These are phyloP conservation scores for Cottus gobio DNA, from an alignment of 2,113 vertebrate species.

Conservation along the genomic window DNA sequence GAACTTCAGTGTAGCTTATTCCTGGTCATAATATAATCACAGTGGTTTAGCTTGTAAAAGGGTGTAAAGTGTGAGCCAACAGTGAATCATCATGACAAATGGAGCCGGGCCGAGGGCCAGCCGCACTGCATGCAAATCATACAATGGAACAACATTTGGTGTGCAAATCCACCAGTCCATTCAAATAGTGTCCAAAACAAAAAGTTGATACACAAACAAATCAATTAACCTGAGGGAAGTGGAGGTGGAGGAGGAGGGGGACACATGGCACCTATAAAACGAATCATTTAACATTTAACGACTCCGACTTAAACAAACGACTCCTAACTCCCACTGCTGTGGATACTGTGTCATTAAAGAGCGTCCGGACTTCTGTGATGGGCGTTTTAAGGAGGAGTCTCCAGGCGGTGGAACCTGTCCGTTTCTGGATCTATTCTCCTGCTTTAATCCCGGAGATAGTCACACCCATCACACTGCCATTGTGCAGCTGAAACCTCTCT, in stretches of 20 bases:
- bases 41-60: conserved; percentile 44
- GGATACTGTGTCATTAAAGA: conserved; percentile 21
- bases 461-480: conserved; percentile 69
- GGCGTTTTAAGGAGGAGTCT: conserved; percentile 27
- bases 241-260: not conserved
- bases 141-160: conserved; percentile 82
- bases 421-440: conserved; percentile 67
- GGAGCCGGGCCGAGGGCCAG: conserved; percentile 62
- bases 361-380: not conserved
- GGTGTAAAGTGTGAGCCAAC: conserved; percentile 51
- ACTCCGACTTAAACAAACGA: not conserved
- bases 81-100: conserved; percentile 65
- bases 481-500: conserved; percentile 62
- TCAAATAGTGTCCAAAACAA: conserved; percentile 71
- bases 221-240: conserved; percentile 36
- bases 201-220: conserved; percentile 73
- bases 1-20: not conserved
- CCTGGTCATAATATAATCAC: conserved; percentile 26
- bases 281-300: conserved; percentile 8
- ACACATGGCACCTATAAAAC: conserved; percentile 2
- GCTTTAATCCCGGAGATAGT: conserved; percentile 71
- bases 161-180: conserved; percentile 83
- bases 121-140: conserved; percentile 81
- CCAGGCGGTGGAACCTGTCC: conserved; percentile 69
- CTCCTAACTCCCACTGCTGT: not conserved